Evolutionary conservation across 1,140 invertebrate genomes (phyloP).

Genomic region (Nilaparvata lugens): DNA sequence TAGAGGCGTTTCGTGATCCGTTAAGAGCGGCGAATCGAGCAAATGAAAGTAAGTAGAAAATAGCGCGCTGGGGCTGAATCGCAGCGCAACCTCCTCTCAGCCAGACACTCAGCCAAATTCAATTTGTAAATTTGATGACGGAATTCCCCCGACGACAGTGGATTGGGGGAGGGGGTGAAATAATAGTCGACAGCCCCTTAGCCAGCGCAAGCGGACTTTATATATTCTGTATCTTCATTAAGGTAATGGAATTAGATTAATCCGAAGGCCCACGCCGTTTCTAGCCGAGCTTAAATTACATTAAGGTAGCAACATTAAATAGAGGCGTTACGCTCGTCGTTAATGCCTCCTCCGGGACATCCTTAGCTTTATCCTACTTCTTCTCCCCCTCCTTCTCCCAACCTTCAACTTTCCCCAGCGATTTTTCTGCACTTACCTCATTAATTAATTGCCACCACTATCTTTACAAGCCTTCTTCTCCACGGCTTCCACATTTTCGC

Average conservation of each 20-base stretch:
- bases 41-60: constrained; percentile 4
- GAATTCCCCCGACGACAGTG: not conserved
- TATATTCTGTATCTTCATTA: constrained; percentile 27
- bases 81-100: not conserved
- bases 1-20: constrained; percentile 3
- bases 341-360: constrained; percentile 2
- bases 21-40: not conserved
- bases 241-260: constrained; percentile 26
- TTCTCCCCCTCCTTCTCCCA: not conserved
- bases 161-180: not conserved
- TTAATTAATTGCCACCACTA: constrained; percentile 8
- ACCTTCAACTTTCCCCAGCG: constrained; percentile 1
- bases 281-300: constrained; percentile 9
- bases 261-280: constrained; percentile 13
- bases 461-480: not conserved
- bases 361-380: not conserved
- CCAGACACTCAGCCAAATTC: constrained; percentile 9
- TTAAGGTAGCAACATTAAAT: constrained; percentile 14
- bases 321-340: constrained; percentile 2
- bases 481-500: not conserved
- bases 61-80: constrained; percentile 1
- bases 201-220: constrained; percentile 10
- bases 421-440: constrained; percentile 12
- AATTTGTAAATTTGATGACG: constrained; percentile 16
- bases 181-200: constrained; percentile 8